Evolutionary conservation across 2,888 invertebrate genomes (phyloP).

Genomic region (Dryococelus australis): DNA sequence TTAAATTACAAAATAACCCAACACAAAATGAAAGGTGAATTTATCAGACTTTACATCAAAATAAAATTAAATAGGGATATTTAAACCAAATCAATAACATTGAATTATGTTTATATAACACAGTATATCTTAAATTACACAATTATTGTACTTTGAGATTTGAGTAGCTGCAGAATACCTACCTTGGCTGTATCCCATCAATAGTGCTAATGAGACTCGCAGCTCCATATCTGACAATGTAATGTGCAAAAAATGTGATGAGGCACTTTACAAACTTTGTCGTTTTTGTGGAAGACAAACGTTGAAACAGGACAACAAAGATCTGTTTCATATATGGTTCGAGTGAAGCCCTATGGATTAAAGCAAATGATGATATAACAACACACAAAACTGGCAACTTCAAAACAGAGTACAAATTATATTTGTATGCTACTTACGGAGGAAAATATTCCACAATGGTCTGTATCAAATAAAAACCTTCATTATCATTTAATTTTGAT

Average conservation of each 20-base stretch:
- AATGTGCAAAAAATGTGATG: slow-evolving; percentile 90
- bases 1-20: too few relatives aligned
- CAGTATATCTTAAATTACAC: too few relatives aligned
- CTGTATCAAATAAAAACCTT: slow-evolving; percentile 92
- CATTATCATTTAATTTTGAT: slow-evolving; percentile 94
- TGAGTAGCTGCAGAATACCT: slow-evolving; percentile 55
- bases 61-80: too few relatives aligned
- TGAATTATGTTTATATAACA: too few relatives aligned
- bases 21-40: too few relatives aligned
- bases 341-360: slow-evolving; percentile 63
- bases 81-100: too few relatives aligned
- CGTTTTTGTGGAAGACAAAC: slow-evolving; percentile 92
- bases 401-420: background rate
- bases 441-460: slow-evolving; percentile 85
- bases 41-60: too few relatives aligned
- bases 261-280: slow-evolving; percentile 92
- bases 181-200: slow-evolving; percentile 87
- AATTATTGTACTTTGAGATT: too few relatives aligned
- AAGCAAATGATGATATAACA: slow-evolving; percentile 62
- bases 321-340: slow-evolving; percentile 81
- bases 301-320: slow-evolving; percentile 90
- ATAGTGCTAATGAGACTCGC: slow-evolving; percentile 75
- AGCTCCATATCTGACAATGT: slow-evolving; percentile 82
- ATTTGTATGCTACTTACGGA: slow-evolving; percentile 65
- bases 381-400: slow-evolving; percentile 38